Evolutionary conservation across 1,140 invertebrate species (phyloP).

Genomic region (Tigriopus japonicus): DNA sequence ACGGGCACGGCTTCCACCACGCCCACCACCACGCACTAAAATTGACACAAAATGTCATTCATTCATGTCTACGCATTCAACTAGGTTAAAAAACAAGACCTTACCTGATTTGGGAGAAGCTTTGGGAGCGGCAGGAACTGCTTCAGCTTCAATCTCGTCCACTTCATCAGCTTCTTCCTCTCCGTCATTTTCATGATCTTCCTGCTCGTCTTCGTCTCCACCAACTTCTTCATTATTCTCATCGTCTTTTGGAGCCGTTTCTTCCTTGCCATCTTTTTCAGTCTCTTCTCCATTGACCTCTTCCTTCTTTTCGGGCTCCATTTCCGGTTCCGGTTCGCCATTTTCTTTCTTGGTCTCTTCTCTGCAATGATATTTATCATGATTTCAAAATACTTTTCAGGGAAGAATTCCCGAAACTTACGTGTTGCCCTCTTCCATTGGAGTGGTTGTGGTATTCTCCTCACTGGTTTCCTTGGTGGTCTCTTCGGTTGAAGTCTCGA

Average conservation of each 20-base stretch:
- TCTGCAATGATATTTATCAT: too few relatives aligned
- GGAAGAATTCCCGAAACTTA: too few relatives aligned
- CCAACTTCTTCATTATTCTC: not conserved
- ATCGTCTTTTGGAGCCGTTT: not conserved
- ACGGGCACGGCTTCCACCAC: not conserved
- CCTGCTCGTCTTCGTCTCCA: not conserved
- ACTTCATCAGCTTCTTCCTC: constrained; percentile 1
- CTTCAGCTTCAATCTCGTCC: not conserved
- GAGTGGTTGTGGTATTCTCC: too few relatives aligned
- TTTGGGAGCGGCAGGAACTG: not conserved
- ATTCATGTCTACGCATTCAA: too few relatives aligned
- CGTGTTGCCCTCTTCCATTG: too few relatives aligned
- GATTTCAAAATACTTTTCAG: too few relatives aligned
- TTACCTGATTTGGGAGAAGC: not conserved
- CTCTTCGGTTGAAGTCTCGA: too few relatives aligned
- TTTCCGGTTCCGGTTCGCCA: not conserved
- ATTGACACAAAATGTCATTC: too few relatives aligned
- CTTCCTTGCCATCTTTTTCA: not conserved
- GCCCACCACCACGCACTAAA: not conserved
- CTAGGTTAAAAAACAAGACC: too few relatives aligned
- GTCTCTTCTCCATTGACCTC: not conserved
- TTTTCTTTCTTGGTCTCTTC: not conserved
- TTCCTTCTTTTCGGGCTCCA: too few relatives aligned
- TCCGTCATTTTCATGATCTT: not conserved
- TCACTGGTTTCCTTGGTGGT: not conserved